These are phyloP conservation scores for Ctenodactylus gundi DNA, from an alignment of 2,113 vertebrate genomes.

Conservation along the genomic window DNA sequence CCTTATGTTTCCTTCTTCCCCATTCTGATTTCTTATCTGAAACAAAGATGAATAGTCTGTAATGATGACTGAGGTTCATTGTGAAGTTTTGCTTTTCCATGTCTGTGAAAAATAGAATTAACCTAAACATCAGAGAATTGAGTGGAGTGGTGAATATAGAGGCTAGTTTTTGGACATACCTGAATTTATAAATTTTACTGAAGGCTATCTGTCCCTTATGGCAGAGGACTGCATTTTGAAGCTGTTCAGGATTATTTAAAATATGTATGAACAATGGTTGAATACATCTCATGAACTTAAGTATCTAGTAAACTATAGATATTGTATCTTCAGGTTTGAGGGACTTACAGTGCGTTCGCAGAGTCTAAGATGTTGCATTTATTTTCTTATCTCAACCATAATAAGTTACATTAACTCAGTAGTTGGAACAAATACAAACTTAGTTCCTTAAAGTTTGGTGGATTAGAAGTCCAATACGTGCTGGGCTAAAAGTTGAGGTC, in stretches of 20 bases:
- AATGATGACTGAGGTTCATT: not conserved
- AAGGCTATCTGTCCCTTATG: not conserved
- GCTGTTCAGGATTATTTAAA: not conserved
- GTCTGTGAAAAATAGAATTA: not conserved
- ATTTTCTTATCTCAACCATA: not conserved
- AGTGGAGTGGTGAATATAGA: not conserved
- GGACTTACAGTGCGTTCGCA: not conserved
- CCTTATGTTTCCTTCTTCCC: no score
- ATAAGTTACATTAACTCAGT: not conserved
- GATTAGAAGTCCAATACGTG: not conserved
- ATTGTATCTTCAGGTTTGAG: slow-evolving; percentile 19
- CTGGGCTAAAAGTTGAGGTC: not conserved
- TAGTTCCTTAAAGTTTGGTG: not conserved
- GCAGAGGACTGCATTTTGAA: not conserved
- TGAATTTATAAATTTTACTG: not conserved
- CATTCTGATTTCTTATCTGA: no score
- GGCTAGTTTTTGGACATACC: not conserved
- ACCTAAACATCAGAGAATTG: not conserved
- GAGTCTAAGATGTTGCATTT: not conserved
- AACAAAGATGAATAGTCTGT: not conserved
- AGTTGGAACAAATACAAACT: not conserved
- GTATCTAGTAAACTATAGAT: slow-evolving; percentile 23
- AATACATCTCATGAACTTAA: slow-evolving; percentile 41
- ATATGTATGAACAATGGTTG: slow-evolving; percentile 4
- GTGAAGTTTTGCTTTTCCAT: not conserved